Percentiles rank a stretch among this genome's conserved stretches.
Evolutionary conservation across 2,888 invertebrate species (phyloP).

Genomic region (Agrochola lychnidis): DNA sequence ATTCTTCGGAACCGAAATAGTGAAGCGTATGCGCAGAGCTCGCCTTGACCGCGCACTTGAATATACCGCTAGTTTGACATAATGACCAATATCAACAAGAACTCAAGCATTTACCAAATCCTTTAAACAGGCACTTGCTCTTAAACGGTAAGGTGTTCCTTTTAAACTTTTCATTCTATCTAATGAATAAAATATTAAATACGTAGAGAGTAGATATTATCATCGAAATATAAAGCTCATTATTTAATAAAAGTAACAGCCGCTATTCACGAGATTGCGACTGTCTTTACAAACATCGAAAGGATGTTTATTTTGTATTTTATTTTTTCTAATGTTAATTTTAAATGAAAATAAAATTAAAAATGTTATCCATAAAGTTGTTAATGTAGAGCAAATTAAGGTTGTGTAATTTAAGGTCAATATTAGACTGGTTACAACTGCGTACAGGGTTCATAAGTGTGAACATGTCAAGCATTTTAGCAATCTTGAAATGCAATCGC

Average conservation of each 20-base stretch:
- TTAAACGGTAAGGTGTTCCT: conserved; percentile 5
- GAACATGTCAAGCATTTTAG: background rate
- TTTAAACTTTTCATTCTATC: background rate
- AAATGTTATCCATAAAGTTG: background rate
- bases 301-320: background rate
- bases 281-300: background rate
- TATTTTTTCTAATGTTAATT: background rate
- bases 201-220: background rate
- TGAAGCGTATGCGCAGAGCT: conserved; percentile 60
- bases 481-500: conserved; percentile 31
- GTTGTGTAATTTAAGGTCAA: conserved; percentile 2
- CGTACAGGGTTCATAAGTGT: background rate
- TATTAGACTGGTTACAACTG: conserved; percentile 5
- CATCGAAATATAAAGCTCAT: background rate
- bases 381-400: background rate
- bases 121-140: conserved; percentile 23
- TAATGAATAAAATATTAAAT: background rate
- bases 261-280: background rate
- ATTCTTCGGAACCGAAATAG: conserved; percentile 60
- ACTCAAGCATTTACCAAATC: conserved; percentile 51
- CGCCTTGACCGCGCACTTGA: conserved; percentile 84
- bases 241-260: background rate
- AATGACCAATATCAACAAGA: conserved; percentile 78
- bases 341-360: background rate
- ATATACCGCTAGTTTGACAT: conserved; percentile 85